phyloP scores from a whole-genome alignment of 2,888 invertebrate genomes.

The Andrena trimmerana region DNA sequence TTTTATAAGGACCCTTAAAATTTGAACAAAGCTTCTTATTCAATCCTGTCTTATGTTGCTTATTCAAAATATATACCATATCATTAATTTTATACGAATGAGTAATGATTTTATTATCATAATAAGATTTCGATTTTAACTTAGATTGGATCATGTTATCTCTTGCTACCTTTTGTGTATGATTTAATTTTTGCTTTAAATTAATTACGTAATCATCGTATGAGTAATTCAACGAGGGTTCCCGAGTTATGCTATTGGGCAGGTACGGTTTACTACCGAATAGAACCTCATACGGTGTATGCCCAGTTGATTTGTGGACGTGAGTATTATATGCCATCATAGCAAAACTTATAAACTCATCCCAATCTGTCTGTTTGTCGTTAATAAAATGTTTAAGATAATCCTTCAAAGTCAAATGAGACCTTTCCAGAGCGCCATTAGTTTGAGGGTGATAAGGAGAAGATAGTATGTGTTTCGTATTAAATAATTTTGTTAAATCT shows the following conservation, averaged over 20 bases:
- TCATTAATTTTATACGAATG: conserved; percentile 3
- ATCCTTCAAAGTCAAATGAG: neutral
- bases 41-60: neutral
- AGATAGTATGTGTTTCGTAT: conserved; percentile 13
- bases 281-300: conserved; percentile 19
- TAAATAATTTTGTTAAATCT: conserved; percentile 10
- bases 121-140: conserved; percentile 23
- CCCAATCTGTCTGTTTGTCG: conserved; percentile 4
- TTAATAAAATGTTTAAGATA: conserved; percentile 24
- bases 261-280: neutral
- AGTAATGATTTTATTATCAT: conserved; percentile 19
- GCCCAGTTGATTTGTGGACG: conserved; percentile 8
- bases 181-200: conserved; percentile 34
- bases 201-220: conserved; percentile 25
- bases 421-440: too few species aligned
- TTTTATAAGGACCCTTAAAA: conserved; percentile 30
- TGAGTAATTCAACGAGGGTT: conserved; percentile 9
- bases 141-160: conserved; percentile 21
- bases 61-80: neutral
- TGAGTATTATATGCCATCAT: conserved; percentile 27
- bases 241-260: conserved; percentile 5
- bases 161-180: conserved; percentile 19
- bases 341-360: conserved; percentile 14
- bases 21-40: conserved; percentile 20
- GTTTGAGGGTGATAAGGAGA: conserved; percentile 24